phyloP scores from a whole-genome alignment of 92 coral and sea anemone genomes.

The Actinostola sp. region DNA sequence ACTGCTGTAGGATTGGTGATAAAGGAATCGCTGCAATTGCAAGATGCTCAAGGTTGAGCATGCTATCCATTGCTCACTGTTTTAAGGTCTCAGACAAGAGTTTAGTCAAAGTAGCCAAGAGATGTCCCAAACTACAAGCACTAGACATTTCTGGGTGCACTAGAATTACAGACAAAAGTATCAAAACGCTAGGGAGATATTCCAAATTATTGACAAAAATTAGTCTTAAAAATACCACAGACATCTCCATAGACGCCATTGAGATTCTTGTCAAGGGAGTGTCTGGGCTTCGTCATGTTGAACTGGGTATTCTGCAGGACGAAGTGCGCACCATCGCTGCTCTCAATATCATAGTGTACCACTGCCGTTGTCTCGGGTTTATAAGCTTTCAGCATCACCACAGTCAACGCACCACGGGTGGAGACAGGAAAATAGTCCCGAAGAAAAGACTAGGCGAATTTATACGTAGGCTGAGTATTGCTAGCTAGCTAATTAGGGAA shows the following conservation, averaged over 20 bases:
- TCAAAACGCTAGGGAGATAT: conserved; percentile 59
- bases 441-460: conserved; percentile 73
- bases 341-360: conserved; percentile 63
- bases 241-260: conserved; percentile 77
- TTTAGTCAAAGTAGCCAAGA: conserved; percentile 54
- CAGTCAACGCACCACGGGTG: conserved; percentile 46
- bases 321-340: conserved; percentile 64
- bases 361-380: conserved; percentile 62
- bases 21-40: conserved; percentile 70
- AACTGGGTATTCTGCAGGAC: conserved; percentile 74
- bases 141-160: conserved; percentile 76
- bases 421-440: conserved; percentile 59
- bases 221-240: conserved; percentile 69
- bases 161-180: conserved; percentile 68
- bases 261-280: conserved; percentile 67
- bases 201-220: conserved; percentile 62
- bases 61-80: conserved; percentile 70
- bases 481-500: background rate
- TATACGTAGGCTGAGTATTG: conserved; percentile 47
- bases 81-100: conserved; percentile 74
- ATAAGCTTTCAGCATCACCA: conserved; percentile 78
- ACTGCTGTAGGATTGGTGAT: conserved; percentile 68
- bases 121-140: conserved; percentile 55
- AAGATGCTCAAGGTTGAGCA: conserved; percentile 55
- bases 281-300: conserved; percentile 66